phyloP scores from a whole-genome alignment of 2,888 invertebrate species.

The Drosophila buzzatii region DNA sequence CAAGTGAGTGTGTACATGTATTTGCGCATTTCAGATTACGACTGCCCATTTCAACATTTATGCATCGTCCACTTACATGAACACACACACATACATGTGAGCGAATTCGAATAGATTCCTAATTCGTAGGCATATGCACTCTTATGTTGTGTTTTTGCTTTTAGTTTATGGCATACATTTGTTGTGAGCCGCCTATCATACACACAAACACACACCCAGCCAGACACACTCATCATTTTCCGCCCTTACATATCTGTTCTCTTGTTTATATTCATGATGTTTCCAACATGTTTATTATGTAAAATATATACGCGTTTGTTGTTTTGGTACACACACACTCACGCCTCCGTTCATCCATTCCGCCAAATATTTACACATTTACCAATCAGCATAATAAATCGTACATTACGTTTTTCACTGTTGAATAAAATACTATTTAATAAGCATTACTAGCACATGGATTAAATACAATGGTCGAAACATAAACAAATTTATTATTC shows the following conservation, averaged over 20 bases:
- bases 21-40: constrained; percentile 65
- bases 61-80: constrained; percentile 11
- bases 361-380: constrained; percentile 1
- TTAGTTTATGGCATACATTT: constrained; percentile 69
- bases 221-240: constrained; percentile 30
- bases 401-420: not conserved
- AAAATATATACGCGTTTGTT: constrained; percentile 68
- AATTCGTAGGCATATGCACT: constrained; percentile 48
- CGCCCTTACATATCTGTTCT: constrained; percentile 50
- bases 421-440: not conserved
- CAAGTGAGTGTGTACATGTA: constrained; percentile 15
- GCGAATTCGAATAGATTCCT: not conserved
- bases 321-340: constrained; percentile 18
- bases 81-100: not conserved
- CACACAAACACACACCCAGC: not conserved
- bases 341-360: not conserved
- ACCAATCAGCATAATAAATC: constrained; percentile 1
- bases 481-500: not conserved
- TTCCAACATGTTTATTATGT: constrained; percentile 73
- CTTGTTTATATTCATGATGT: constrained; percentile 59
- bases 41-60: constrained; percentile 60
- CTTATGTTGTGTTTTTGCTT: constrained; percentile 49
- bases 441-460: not conserved
- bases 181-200: constrained; percentile 15
- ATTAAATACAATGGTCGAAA: not conserved